Percentiles rank a stretch among this genome's conserved stretches.
Conservation (phyloP, 2,113 vertebrate species). For the Chiloscyllium plagiosum region DNA sequence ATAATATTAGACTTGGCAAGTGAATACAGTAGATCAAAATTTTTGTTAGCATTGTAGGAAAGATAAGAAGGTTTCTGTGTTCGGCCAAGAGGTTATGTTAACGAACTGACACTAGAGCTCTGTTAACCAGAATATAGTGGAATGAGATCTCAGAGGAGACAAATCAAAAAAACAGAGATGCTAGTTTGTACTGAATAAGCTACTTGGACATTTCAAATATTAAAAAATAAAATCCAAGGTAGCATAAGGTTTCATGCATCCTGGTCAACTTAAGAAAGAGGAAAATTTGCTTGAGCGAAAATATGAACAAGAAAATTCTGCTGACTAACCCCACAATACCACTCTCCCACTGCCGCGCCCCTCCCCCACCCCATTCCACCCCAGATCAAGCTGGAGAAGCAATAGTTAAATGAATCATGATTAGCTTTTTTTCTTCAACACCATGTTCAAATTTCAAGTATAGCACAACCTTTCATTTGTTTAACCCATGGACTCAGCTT, state of each 20-base stretch:
- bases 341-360: no score
- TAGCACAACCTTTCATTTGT: not conserved
- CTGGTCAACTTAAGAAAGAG: not conserved
- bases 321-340: not conserved
- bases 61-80: not conserved
- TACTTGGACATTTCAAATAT: not conserved
- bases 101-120: not conserved
- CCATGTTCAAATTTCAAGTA: not conserved
- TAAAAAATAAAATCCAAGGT: not conserved
- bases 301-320: not conserved
- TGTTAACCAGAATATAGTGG: not conserved
- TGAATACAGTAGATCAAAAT: not conserved
- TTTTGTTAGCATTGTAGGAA: not conserved
- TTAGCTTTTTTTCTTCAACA: not conserved
- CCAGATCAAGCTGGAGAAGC: no score
- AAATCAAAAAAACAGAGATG: not conserved
- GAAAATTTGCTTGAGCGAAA: not conserved
- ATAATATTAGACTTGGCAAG: not conserved
- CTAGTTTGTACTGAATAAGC: not conserved
- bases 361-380: no score
- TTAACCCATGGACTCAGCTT: not conserved
- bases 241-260: not conserved
- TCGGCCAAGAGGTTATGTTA: not conserved
- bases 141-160: not conserved
- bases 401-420: not conserved